A percentile compares a stretch with the other conserved stretches of the same genome.
Evolutionary conservation across 2,797 vertebrate species (phyloP).

Genomic region (Sternarchorhynchus goeldii): DNA sequence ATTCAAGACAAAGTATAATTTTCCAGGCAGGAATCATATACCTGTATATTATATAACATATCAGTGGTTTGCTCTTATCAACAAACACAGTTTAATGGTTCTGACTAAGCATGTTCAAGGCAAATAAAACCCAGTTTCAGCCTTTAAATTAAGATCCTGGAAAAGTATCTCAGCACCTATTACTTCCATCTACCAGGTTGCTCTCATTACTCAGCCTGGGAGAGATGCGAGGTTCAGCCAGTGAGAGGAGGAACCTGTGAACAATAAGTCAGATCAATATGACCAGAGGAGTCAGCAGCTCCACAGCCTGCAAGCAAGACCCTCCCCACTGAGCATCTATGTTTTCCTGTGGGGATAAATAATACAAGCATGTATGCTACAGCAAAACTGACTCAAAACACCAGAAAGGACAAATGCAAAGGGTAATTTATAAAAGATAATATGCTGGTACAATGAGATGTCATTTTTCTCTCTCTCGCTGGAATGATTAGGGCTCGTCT

Average conservation of each 20-base stretch:
- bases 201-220: background rate
- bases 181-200: background rate
- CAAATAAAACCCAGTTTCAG: background rate
- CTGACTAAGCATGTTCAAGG: background rate
- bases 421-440: background rate
- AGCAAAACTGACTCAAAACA: background rate
- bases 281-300: background rate
- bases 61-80: background rate
- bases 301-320: slow-evolving; percentile 1
- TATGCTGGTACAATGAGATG: slow-evolving; percentile 14
- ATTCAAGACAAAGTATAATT: too few relatives aligned
- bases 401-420: background rate
- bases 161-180: background rate
- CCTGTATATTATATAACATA: too few relatives aligned
- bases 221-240: background rate
- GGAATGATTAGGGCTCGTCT: slow-evolving; percentile 2
- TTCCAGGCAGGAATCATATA: too few relatives aligned
- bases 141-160: background rate
- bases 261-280: slow-evolving; percentile 30
- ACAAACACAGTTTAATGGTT: background rate
- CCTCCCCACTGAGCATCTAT: background rate
- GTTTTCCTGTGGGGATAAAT: background rate
- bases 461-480: slow-evolving; percentile 1
- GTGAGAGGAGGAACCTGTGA: background rate
- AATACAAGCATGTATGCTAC: background rate